phyloP scores from a whole-genome alignment of 2,888 invertebrate genomes.

The Stenotaenia linearis region DNA sequence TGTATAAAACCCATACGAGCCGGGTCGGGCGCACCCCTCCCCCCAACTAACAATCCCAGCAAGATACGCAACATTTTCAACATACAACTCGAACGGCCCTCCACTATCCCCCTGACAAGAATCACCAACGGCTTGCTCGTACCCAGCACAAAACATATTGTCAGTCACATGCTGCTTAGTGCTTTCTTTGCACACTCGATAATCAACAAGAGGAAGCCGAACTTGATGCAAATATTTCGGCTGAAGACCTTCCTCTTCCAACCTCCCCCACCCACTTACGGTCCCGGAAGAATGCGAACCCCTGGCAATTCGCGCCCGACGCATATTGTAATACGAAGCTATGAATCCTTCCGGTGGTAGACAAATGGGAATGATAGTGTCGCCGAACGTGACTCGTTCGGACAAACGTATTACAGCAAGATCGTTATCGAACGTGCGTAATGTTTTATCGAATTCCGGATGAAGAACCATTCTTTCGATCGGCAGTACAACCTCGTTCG shows the following conservation, averaged over 20 bases:
- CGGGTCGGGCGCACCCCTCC: constrained; percentile 41
- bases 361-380: constrained; percentile 21
- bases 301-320: background rate
- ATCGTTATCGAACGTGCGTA: constrained; percentile 34
- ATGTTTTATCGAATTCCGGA: constrained; percentile 30
- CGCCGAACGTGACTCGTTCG: background rate
- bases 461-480: constrained; percentile 19
- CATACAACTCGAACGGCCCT: constrained; percentile 40
- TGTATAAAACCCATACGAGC: constrained; percentile 42
- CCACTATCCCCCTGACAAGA: constrained; percentile 43
- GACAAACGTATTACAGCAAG: constrained; percentile 30
- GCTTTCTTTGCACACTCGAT: constrained; percentile 38
- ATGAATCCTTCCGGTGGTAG: constrained; percentile 10
- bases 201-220: constrained; percentile 40
- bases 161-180: constrained; percentile 38
- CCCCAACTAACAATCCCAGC: constrained; percentile 42
- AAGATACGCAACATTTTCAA: constrained; percentile 38
- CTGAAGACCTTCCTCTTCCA: constrained; percentile 40
- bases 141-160: constrained; percentile 41
- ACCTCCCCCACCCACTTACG: constrained; percentile 42
- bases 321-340: background rate
- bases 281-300: constrained; percentile 35
- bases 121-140: constrained; percentile 39
- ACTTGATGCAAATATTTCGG: constrained; percentile 40
- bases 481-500: background rate